These are phyloP conservation scores for Timandra comae DNA, from an alignment of 2,888 invertebrate species.

Conservation along the genomic window DNA sequence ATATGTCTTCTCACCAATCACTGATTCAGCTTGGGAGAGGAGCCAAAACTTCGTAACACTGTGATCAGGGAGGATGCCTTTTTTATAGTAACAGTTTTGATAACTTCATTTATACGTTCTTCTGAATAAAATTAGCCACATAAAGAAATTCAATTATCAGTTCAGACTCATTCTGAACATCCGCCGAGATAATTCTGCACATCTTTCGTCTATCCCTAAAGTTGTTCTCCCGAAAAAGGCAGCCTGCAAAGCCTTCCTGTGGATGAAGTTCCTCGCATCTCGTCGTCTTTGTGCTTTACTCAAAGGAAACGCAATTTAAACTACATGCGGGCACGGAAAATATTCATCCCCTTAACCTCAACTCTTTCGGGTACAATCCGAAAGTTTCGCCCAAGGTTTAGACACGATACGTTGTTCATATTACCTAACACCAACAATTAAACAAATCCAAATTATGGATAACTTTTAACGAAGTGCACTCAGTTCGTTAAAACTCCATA, in stretches of 20 bases:
- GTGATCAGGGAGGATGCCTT: too few species aligned
- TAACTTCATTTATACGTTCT: too few species aligned
- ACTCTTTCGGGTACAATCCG: constrained; percentile 36
- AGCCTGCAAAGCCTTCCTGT: constrained; percentile 37
- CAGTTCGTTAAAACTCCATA: constrained; percentile 50
- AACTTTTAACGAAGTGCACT: constrained; percentile 35
- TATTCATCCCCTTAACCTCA: constrained; percentile 44
- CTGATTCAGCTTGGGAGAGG: too few species aligned
- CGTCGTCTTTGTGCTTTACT: constrained; percentile 47
- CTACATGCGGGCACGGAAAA: constrained; percentile 59
- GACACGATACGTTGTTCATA: constrained; percentile 10
- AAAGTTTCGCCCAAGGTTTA: constrained; percentile 32
- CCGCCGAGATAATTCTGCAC: constrained; percentile 34
- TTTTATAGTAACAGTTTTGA: too few species aligned
- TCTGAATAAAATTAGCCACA: too few species aligned
- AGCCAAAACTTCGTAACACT: too few species aligned
- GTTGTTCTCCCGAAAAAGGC: constrained; percentile 45
- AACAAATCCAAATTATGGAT: constrained; percentile 37
- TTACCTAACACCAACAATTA: constrained; percentile 31
- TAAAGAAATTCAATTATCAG: too few species aligned
- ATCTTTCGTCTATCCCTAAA: constrained; percentile 31
- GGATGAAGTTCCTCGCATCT: constrained; percentile 47
- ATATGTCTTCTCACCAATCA: too few species aligned
- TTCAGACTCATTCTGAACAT: too few species aligned
- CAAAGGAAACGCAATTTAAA: constrained; percentile 67